Evolutionary conservation across 2,797 vertebrate genomes (phyloP).

Genomic region (Gallinago nigripennis): DNA sequence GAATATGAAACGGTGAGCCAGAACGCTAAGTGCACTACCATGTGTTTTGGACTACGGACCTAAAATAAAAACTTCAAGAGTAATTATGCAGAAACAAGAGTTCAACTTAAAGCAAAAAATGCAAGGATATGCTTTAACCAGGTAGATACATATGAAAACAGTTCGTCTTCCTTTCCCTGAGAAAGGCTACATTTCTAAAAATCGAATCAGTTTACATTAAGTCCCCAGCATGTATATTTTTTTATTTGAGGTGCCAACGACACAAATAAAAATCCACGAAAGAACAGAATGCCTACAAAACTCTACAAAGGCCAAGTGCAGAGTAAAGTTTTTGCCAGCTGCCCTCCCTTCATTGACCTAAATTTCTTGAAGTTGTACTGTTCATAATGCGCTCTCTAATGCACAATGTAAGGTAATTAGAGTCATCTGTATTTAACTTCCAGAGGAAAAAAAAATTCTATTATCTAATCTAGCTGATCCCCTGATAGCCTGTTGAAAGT

Average conservation of each 20-base stretch:
- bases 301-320: background rate
- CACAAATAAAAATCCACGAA: background rate
- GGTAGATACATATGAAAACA: background rate
- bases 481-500: conserved; percentile 83
- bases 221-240: background rate
- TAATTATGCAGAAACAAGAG: background rate
- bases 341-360: conserved; percentile 27
- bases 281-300: background rate
- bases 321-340: conserved; percentile 14
- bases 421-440: conserved; percentile 77
- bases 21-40: background rate
- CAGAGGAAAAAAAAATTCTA: conserved; percentile 70
- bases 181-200: background rate
- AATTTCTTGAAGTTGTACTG: conserved; percentile 63
- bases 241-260: background rate
- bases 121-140: conserved; percentile 1
- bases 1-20: background rate
- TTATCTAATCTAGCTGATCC: conserved; percentile 81
- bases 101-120: background rate
- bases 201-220: background rate
- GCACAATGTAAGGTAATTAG: conserved; percentile 72
- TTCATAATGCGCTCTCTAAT: conserved; percentile 67
- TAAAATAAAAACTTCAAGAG: conserved; percentile 26
- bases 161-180: background rate
- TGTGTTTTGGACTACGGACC: background rate